Evolutionary conservation across 2,797 vertebrate genomes (phyloP), one percentile per base, ranked within the genome.

Genomic region (Etheostoma nigrum): DNA sequence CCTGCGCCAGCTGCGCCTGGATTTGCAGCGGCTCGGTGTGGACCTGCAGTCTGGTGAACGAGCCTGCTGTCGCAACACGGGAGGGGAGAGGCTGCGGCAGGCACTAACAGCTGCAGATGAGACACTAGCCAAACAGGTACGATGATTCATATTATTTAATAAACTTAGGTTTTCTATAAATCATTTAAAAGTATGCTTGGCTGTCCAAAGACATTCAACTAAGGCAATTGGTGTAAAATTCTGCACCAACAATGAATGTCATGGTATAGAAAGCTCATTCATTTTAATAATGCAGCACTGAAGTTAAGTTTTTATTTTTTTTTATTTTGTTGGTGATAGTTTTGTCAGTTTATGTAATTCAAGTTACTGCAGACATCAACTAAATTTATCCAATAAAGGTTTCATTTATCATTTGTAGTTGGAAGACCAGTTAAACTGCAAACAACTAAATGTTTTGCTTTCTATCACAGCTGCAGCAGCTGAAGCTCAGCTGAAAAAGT

Each of bases 51-150:
- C 97, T 18, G 97, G 97, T 16, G 97, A 97, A 86, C 93, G 98
- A 73, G 97, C 97, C 0, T 99, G 98, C 81, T 99, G 98, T 81
- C 96, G 97, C 76, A 97, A 96, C 82, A 99, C 98, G 0, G 96
- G 96, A 5, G 97, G 96, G 18, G 97, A 96, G 58, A 96, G 91
- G 78, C 96, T 99, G 67, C 96, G 97, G 0, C 95, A 96, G 57
- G 93, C 95, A 2, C 91, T 99, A 21, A 78, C 82, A 5, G 87
- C 62, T 0, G 98, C 97, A 13, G 96, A 99, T 74, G 95, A 96
- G 42, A 98, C 96, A 27, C 93, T 99, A 25, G 84, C 85, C 63
- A 97, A 96, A 94, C 98, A 99, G 97, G 98, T 97, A 95, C 69
- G 1, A 7, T 21, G 3, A 61, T 52, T 55, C 15, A 2, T 58